Conservation (phyloP, 2,888 invertebrate genomes). For the Aelia acuminata region DNA sequence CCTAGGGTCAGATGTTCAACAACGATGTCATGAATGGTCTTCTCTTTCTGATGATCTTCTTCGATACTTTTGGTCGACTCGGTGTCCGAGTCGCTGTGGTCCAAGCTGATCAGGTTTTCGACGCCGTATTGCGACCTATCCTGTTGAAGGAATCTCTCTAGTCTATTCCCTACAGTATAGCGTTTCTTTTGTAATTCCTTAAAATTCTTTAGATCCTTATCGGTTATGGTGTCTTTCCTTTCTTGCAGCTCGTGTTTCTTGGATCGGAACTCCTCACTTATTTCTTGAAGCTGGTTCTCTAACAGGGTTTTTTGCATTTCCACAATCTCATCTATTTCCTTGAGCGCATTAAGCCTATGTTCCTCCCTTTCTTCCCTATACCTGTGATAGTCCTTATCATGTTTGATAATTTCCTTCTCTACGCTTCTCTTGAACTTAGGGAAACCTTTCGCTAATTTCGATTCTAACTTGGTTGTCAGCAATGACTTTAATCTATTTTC, state of each 20-base stretch:
- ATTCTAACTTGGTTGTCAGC: constrained; percentile 18
- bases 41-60: neutral
- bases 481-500: neutral
- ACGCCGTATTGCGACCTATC: neutral
- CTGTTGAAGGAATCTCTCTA: neutral
- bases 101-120: neutral
- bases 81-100: neutral
- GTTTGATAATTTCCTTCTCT: constrained; percentile 8
- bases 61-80: neutral
- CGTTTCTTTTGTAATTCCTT: neutral
- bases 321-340: neutral
- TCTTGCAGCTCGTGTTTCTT: neutral
- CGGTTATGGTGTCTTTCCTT: neutral
- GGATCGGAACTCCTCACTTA: neutral
- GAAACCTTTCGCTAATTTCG: constrained; percentile 24
- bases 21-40: neutral
- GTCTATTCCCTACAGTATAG: neutral
- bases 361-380: neutral
- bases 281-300: neutral
- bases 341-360: neutral
- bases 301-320: neutral
- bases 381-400: neutral
- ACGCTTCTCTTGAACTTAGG: neutral
- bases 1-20: neutral
- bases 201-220: neutral